Percentiles rank a stretch among this genome's conserved stretches.
phyloP scores from a whole-genome alignment of 2,888 invertebrate genomes.

The Euzophera pinguis region DNA sequence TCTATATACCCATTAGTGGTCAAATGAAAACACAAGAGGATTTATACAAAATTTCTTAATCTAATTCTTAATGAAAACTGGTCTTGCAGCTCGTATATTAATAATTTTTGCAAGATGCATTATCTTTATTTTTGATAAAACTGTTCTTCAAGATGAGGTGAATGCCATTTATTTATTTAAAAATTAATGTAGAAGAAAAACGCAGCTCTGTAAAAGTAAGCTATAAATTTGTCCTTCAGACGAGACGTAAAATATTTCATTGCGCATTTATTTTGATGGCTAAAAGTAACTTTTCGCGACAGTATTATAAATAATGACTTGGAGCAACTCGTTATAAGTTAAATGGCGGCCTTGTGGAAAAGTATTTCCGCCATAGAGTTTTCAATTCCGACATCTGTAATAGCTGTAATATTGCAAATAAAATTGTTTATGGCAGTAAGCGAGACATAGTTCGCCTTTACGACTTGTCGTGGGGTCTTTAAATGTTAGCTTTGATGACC shows the following conservation, averaged over 20 bases:
- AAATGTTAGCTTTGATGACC: not conserved
- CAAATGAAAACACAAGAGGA: no score
- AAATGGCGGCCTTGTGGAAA: constrained; percentile 2
- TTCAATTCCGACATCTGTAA: constrained; percentile 6
- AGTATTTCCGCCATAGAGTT: not conserved
- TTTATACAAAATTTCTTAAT: no score
- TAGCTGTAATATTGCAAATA: constrained; percentile 2
- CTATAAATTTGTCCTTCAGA: constrained; percentile 4
- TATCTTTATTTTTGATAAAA: no score
- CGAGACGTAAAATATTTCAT: constrained; percentile 7
- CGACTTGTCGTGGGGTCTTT: not conserved
- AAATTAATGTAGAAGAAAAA: not conserved
- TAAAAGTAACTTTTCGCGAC: constrained; percentile 1
- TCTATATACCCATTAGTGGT: no score
- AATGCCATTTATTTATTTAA: not conserved
- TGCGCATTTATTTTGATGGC: constrained; percentile 8
- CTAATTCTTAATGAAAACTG: no score
- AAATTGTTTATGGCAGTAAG: constrained; percentile 4
- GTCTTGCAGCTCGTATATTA: no score
- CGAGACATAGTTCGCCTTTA: constrained; percentile 6
- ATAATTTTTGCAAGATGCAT: no score
- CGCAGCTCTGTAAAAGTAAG: not conserved
- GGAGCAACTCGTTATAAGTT: constrained; percentile 6
- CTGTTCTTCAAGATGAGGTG: no score
- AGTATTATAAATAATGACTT: constrained; percentile 8